These are phyloP conservation scores for Melanostoma mellinum DNA, from an alignment of 2,888 invertebrate genomes.

Conservation along the genomic window DNA sequence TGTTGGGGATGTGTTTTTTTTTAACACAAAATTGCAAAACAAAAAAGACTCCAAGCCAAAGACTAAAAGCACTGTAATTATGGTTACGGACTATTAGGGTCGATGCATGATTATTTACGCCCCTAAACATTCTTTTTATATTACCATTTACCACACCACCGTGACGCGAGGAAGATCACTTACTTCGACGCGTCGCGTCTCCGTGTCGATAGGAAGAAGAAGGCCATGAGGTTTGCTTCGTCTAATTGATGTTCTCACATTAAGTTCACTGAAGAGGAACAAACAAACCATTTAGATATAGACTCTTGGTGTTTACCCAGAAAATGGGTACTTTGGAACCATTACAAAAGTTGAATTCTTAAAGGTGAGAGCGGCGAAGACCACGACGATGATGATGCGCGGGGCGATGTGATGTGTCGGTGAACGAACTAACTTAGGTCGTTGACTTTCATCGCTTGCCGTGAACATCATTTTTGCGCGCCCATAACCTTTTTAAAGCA, in stretches of 20 bases:
- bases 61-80: slow-evolving; percentile 56
- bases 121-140: slow-evolving; percentile 25
- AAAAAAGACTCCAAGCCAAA: slow-evolving; percentile 16
- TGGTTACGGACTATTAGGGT: slow-evolving; percentile 57
- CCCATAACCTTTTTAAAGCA: neutral
- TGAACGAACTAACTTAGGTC: slow-evolving; percentile 44
- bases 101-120: slow-evolving; percentile 58
- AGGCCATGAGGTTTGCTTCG: slow-evolving; percentile 37
- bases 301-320: slow-evolving; percentile 37
- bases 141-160: slow-evolving; percentile 2
- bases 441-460: slow-evolving; percentile 28
- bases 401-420: slow-evolving; percentile 6
- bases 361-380: neutral
- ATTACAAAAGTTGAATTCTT: neutral
- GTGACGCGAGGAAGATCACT: slow-evolving; percentile 24
- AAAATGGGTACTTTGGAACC: neutral
- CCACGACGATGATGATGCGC: neutral
- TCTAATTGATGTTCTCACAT: slow-evolving; percentile 65
- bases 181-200: neutral
- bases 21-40: neutral
- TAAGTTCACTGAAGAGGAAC: slow-evolving; percentile 35
- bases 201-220: neutral
- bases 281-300: slow-evolving; percentile 54
- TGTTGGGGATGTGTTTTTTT: neutral
- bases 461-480: neutral